A percentile compares a stretch with the other conserved stretches of the same genome.
Conservation (phyloP, 2,888 invertebrate genomes). For the Cryptocheilus praepositus region DNA sequence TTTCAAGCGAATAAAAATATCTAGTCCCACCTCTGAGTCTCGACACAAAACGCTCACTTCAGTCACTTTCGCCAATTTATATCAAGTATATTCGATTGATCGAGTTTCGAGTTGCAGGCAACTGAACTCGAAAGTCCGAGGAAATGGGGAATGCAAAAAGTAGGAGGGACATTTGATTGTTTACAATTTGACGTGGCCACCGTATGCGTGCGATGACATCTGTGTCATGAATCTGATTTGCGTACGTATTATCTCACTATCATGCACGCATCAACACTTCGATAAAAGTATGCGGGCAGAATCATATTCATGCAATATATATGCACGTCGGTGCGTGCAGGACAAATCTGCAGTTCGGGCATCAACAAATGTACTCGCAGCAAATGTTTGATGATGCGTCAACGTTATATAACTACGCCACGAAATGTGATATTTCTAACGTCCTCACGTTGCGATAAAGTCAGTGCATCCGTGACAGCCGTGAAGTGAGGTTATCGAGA, state of each 20-base stretch:
- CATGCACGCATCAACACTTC: too few relatives aligned
- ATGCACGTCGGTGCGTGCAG: too few relatives aligned
- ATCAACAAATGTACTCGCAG: background rate
- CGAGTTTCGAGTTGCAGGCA: background rate
- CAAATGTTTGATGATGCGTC: constrained; percentile 29
- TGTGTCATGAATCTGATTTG: too few relatives aligned
- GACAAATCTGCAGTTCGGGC: background rate
- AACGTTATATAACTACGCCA: constrained; percentile 47
- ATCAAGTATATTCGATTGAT: background rate
- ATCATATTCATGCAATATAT: too few relatives aligned
- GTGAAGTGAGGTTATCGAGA: constrained; percentile 27
- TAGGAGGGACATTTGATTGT: constrained; percentile 23
- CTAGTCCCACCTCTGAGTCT: too few relatives aligned
- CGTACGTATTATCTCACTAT: too few relatives aligned
- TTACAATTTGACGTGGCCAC: constrained; percentile 17
- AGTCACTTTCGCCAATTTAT: too few relatives aligned
- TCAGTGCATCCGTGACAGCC: constrained; percentile 19
- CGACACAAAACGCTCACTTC: too few relatives aligned
- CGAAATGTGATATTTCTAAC: constrained; percentile 19
- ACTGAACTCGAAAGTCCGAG: background rate
- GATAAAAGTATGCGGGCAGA: too few relatives aligned
- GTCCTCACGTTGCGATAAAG: constrained; percentile 18
- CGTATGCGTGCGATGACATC: background rate
- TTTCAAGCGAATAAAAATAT: too few relatives aligned
- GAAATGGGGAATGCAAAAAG: background rate